phyloP scores from a whole-genome alignment of 1,140 invertebrate species.

The Neelides sp. region DNA sequence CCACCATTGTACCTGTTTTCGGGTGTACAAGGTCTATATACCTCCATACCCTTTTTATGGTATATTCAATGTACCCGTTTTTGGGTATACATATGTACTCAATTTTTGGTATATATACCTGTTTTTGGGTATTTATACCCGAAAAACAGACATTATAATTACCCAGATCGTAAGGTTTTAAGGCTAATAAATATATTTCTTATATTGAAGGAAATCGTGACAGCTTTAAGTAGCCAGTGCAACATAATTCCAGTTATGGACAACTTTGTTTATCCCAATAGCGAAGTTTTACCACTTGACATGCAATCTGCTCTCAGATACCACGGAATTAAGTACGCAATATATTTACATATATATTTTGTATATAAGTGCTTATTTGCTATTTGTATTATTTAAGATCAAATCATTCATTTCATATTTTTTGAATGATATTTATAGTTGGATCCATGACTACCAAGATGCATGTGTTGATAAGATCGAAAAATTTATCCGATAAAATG shows the following conservation, averaged over 20 bases:
- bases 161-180: too few species aligned
- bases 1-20: too few species aligned
- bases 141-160: too few species aligned
- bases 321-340: constrained; percentile 63
- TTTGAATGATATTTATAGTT: constrained; percentile 42
- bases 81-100: background rate
- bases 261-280: constrained; percentile 88
- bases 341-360: background rate
- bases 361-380: too few species aligned
- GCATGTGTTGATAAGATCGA: constrained; percentile 97
- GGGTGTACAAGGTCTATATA: too few species aligned
- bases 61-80: background rate
- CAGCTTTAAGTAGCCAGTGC: constrained; percentile 83
- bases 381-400: constrained; percentile 8
- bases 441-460: constrained; percentile 99
- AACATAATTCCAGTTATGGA: constrained; percentile 98
- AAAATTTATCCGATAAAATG: constrained; percentile 43
- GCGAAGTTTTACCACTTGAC: constrained; percentile 84
- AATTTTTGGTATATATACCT: too few species aligned
- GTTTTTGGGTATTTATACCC: too few species aligned
- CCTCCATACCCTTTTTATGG: background rate
- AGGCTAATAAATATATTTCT: too few species aligned
- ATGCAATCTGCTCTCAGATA: constrained; percentile 90
- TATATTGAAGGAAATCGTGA: constrained; percentile 91
- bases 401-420: background rate